Evolutionary conservation across 1,140 invertebrate species (phyloP).

Genomic region (Zaprionus inermis): DNA sequence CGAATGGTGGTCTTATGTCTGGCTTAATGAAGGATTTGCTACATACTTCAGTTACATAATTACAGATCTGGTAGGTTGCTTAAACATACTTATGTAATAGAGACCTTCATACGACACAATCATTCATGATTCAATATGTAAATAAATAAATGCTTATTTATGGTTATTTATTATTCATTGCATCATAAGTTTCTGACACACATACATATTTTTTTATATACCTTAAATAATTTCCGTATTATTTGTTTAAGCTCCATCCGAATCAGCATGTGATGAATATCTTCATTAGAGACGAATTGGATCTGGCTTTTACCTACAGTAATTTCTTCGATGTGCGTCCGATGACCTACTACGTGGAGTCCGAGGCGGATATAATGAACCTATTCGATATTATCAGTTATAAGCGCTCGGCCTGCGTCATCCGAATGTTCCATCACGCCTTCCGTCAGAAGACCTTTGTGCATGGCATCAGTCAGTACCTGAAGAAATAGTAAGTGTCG

Average conservation of each 20-base stretch:
- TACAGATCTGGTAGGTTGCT: constrained; percentile 78
- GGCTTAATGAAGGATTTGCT: constrained; percentile 88
- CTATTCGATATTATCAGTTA: constrained; percentile 94
- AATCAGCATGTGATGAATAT: constrained; percentile 91
- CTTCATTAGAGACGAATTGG: constrained; percentile 87
- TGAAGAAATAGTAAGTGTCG: constrained; percentile 81
- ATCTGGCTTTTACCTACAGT: constrained; percentile 69
- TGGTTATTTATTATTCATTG: too few relatives aligned
- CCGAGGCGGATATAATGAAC: constrained; percentile 89
- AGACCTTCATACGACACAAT: too few relatives aligned
- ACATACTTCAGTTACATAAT: constrained; percentile 88
- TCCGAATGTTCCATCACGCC: constrained; percentile 85
- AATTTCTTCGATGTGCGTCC: constrained; percentile 87
- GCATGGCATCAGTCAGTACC: constrained; percentile 72
- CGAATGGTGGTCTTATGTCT: constrained; percentile 84
- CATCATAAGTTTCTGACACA: too few relatives aligned
- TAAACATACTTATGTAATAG: too few relatives aligned
- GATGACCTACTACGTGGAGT: constrained; percentile 89
- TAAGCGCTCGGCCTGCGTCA: constrained; percentile 85
- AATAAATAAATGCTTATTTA: too few relatives aligned
- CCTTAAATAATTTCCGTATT: neutral
- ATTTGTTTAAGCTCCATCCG: constrained; percentile 85
- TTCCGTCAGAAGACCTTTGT: constrained; percentile 80
- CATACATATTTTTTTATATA: neutral
- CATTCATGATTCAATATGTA: too few relatives aligned